Percentiles rank a stretch among this genome's conserved stretches.
Evolutionary conservation across 2,888 invertebrate species (phyloP).

Genomic region (Anorthoa munda): DNA sequence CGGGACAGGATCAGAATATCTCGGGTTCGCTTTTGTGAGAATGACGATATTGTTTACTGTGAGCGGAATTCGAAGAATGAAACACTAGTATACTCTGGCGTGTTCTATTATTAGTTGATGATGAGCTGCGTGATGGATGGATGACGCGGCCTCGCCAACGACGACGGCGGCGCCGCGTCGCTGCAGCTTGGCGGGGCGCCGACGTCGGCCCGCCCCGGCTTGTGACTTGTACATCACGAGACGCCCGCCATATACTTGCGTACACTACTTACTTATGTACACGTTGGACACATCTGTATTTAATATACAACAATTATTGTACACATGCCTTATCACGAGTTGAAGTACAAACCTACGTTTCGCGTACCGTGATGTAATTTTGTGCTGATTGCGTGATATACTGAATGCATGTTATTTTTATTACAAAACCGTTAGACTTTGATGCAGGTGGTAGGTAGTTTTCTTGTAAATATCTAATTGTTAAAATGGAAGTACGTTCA

Average conservation of each 20-base stretch:
- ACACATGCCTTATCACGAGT: constrained; percentile 75
- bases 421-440: constrained; percentile 55
- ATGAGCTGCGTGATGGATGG: constrained; percentile 87
- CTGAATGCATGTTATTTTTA: constrained; percentile 73
- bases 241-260: constrained; percentile 69
- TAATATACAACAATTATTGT: constrained; percentile 70
- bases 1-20: constrained; percentile 70
- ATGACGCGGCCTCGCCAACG: constrained; percentile 86
- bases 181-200: constrained; percentile 76
- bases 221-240: constrained; percentile 75
- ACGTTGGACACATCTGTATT: constrained; percentile 61
- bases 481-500: background rate
- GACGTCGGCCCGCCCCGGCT: constrained; percentile 59
- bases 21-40: constrained; percentile 69
- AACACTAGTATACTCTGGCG: constrained; percentile 74
- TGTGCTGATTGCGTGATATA: constrained; percentile 71
- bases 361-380: constrained; percentile 81
- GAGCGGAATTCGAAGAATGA: constrained; percentile 86
- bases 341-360: constrained; percentile 73
- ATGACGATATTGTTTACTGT: constrained; percentile 83
- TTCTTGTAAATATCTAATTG: background rate
- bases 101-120: constrained; percentile 87
- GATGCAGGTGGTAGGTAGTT: constrained; percentile 9
- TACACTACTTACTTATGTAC: constrained; percentile 60
- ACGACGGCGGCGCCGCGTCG: constrained; percentile 61